Conservation (phyloP, 2,797 vertebrate genomes). For the Tapera naevia region DNA sequence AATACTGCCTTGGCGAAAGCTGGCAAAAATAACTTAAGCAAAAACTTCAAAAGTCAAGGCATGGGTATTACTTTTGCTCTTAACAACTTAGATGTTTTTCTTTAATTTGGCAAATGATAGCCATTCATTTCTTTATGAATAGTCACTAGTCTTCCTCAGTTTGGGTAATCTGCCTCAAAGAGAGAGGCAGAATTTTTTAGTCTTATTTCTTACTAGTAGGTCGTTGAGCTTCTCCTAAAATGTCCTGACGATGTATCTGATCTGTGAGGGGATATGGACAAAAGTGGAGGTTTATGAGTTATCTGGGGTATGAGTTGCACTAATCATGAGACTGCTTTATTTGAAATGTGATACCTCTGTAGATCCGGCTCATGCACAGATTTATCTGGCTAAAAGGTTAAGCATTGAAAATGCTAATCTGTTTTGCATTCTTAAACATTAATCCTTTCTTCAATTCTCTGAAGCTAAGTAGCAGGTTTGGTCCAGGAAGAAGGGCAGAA, state of each 20-base stretch:
- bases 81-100: not conserved
- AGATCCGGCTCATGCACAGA: not conserved
- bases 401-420: not conserved
- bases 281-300: not conserved
- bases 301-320: not conserved
- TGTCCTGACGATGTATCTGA: not conserved
- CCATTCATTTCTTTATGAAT: not conserved
- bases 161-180: not conserved
- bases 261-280: not conserved
- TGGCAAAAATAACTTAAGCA: not conserved
- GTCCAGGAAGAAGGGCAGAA: not conserved
- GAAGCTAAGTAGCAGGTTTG: not conserved
- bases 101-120: not conserved
- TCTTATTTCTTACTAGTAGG: not conserved
- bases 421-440: not conserved
- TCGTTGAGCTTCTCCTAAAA: not conserved
- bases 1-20: not conserved
- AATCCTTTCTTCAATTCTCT: not conserved
- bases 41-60: not conserved
- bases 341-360: not conserved
- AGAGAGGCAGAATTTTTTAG: not conserved
- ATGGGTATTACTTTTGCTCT: not conserved
- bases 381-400: not conserved
- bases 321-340: not conserved
- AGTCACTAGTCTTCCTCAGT: not conserved